Evolutionary conservation across 2,888 invertebrate genomes (phyloP), one percentile per base, ranked within the genome.

Genomic region (Hecatera dysodea): DNA sequence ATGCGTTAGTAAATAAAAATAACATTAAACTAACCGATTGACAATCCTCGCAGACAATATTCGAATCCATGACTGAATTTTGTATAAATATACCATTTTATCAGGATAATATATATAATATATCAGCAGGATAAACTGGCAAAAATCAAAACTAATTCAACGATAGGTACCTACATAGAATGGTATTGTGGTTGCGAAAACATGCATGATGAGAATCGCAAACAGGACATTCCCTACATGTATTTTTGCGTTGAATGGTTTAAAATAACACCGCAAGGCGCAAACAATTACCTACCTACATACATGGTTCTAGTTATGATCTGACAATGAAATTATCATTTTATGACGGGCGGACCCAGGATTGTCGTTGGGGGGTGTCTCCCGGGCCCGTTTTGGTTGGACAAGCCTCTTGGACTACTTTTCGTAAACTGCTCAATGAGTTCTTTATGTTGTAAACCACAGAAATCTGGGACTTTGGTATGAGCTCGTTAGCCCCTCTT

Each of bases 61-160:
- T 19, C n/a, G 27, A 55, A 74, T 68, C 27, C 67, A 79, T 79
- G 75, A 74, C 44, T 75, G 24, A 61, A 63, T 48, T 42, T 46
- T 59, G n/a, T 11, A 29, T n/a, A 5, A 29, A 29, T 53, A 56
- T 24, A 46, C 29, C 27, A 50, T n/a, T 59, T 33, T 33, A 59
- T 46, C 44, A 76, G 75, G 56, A 75, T 24, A 27, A 50, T n/a
- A n/a, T n/a, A n/a, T n/a, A n/a, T n/a, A n/a, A n/a, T n/a, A 72
- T 52, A 50, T 5, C 36, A 66, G 61, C 72, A 73, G 74, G 67
- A 76, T 62, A 78, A 50, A 42, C 22, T 46, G 11, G 33, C 19
- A 19, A 53, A 67, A 44, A 73, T 8, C 4, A 46, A 61, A 50
- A 46, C 24, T 29, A 42, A 24, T 1, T 17, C 7, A 39, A 19